These are phyloP conservation scores for Schizothorax lantsangensis DNA, from an alignment of 2,797 vertebrate species.

Conservation along the genomic window DNA sequence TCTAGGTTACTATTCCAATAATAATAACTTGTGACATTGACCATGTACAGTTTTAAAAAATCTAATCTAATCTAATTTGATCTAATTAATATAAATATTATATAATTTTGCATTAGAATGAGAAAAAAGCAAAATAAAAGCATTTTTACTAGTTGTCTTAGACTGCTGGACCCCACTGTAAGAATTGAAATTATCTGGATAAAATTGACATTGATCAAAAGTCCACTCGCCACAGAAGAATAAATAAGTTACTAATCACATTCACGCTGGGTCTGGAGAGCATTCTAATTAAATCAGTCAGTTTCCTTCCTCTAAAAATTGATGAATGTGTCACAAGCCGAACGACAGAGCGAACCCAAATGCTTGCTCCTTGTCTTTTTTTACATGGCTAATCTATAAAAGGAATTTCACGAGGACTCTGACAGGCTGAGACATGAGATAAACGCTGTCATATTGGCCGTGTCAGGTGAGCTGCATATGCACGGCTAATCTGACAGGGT, in stretches of 20 bases:
- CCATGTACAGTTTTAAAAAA: background rate
- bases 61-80: background rate
- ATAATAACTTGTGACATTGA: background rate
- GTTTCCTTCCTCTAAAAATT: constrained; percentile 12
- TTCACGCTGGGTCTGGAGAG: background rate
- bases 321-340: constrained; percentile 34
- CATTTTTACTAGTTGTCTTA: background rate
- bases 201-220: constrained; percentile 53
- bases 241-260: constrained; percentile 41
- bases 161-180: background rate
- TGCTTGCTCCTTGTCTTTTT: constrained; percentile 50
- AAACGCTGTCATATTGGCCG: constrained; percentile 66
- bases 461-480: constrained; percentile 65
- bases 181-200: background rate
- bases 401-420: constrained; percentile 64
- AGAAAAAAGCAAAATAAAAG: background rate
- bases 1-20: background rate
- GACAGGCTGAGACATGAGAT: constrained; percentile 70
- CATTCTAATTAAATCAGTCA: constrained; percentile 37
- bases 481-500: constrained; percentile 68
- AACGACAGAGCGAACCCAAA: constrained; percentile 15
- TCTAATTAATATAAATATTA: background rate
- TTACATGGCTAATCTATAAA: constrained; percentile 59
- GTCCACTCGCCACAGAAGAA: constrained; percentile 38
- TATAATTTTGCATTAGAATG: background rate